Base-by-base conservation (phyloP, 2,797 vertebrate genomes). In the Helicolenus hilgendorfi region DNA sequence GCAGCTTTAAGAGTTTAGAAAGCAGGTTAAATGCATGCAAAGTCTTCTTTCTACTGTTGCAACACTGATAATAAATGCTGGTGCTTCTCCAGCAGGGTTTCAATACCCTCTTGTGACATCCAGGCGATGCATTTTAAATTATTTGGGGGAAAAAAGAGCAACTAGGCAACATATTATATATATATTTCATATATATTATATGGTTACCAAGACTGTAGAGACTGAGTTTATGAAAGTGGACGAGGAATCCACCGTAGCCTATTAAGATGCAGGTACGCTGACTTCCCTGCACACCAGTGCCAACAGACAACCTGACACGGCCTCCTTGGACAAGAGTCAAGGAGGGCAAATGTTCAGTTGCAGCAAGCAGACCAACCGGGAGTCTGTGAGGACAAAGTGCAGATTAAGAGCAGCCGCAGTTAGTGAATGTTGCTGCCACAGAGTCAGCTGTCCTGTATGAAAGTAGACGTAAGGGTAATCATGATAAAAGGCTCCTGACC, bases 301-400 rank as follows among this genome's bases (percentile, higher is more conserved):
- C 75, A 77, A 84, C 36, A 58, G 58, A 88, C 62, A 75, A 86
- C 87, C 68, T 76, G 76, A 80, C 59, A 69, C 9, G 41, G 82
- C 86, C 69, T 86, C 76, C 29, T 76, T 92, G 91, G 88, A 93
- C 65, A 70, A 35, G 63, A 87, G 82, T 94, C 89, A 94, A 92
- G 35, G 26, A 77, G 91, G 87, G 49, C 82, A 94, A 94, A 92
- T 26, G 87, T 84, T 87, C 74, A 82, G 14, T 26, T 83, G 87
- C 78, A 89, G 59, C 80, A 78, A 68, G 72, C 72, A 68, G 71
- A 77, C 81, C 87, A 82, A 81, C 18, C 3, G 13, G 14, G 20
- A 85, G 81, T 35, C 62, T 67, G 70, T 15, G 41, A 90, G 95
- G 94, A 91, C 95, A 96, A 95, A 96, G 95, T 96, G 90, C 93